A percentile compares a stretch with the other conserved stretches of the same genome.
These are phyloP conservation scores for Gorilla gorilla DNA, from an alignment of 2,113 vertebrate species.

Conservation along the genomic window DNA sequence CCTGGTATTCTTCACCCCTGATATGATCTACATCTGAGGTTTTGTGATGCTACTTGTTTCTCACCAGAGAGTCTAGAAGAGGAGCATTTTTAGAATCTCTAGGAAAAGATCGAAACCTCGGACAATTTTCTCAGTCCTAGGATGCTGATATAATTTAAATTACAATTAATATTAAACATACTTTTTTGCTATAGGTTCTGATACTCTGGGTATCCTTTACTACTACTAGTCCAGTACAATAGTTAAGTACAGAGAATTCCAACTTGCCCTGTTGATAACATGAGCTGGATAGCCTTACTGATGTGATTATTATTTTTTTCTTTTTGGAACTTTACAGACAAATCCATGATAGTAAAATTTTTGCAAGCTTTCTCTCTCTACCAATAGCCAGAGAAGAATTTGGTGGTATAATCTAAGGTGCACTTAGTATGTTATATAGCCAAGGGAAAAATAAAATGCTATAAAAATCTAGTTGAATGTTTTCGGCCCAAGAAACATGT, in stretches of 20 bases:
- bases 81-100: not conserved
- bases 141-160: not conserved
- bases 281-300: not conserved
- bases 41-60: not conserved
- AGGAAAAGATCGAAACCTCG: not conserved
- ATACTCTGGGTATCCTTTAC: not conserved
- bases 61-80: not conserved
- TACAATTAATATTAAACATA: not conserved
- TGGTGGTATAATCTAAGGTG: not conserved
- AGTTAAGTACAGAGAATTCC: not conserved
- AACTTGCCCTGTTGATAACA: not conserved
- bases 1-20: not conserved
- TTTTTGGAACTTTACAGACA: not conserved
- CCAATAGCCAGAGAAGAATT: not conserved
- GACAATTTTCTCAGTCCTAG: not conserved
- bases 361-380: not conserved
- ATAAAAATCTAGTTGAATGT: not conserved
- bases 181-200: not conserved
- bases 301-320: not conserved
- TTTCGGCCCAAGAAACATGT: not conserved
- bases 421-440: not conserved
- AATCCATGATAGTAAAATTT: not conserved
- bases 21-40: not conserved
- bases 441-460: not conserved
- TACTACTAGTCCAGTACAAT: not conserved